phyloP scores from a whole-genome alignment of 1,140 invertebrate genomes.

The Chlorops oryzae region DNA sequence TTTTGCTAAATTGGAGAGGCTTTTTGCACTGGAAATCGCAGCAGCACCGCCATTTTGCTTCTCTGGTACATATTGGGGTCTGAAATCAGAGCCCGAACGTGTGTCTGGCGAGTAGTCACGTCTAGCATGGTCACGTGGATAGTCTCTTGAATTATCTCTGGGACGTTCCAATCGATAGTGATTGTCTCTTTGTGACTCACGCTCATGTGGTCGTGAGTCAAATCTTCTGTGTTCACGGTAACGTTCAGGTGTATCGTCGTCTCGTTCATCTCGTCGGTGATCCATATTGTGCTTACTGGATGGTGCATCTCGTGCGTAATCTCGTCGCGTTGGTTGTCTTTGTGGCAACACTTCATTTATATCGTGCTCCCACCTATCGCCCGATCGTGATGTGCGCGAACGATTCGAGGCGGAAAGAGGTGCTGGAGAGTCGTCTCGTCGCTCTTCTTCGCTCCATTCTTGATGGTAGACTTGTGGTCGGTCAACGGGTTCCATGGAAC shows the following conservation, averaged over 20 bases:
- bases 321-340: conserved; percentile 1
- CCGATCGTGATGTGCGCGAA: conserved; percentile 32
- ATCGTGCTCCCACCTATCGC: conserved; percentile 32
- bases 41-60: conserved; percentile 1
- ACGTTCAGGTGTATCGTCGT: conserved; percentile 24
- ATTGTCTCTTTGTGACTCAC: not conserved
- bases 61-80: not conserved
- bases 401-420: conserved; percentile 19
- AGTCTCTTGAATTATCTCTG: not conserved
- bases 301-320: not conserved
- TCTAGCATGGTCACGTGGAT: not conserved
- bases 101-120: conserved; percentile 16
- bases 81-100: not conserved
- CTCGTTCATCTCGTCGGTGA: conserved; percentile 13
- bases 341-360: conserved; percentile 7
- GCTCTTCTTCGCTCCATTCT: conserved; percentile 38
- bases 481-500: conserved; percentile 26
- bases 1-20: conserved; percentile 34
- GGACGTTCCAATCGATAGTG: not conserved
- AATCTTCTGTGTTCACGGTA: conserved; percentile 14
- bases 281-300: not conserved
- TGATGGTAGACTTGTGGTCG: conserved; percentile 11
- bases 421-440: conserved; percentile 13
- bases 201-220: conserved; percentile 9
- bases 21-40: conserved; percentile 20